Percentiles rank a stretch among this genome's conserved stretches.
Evolutionary conservation across 2,888 invertebrate genomes (phyloP).

Genomic region (Caenorhabditis macrosperma): DNA sequence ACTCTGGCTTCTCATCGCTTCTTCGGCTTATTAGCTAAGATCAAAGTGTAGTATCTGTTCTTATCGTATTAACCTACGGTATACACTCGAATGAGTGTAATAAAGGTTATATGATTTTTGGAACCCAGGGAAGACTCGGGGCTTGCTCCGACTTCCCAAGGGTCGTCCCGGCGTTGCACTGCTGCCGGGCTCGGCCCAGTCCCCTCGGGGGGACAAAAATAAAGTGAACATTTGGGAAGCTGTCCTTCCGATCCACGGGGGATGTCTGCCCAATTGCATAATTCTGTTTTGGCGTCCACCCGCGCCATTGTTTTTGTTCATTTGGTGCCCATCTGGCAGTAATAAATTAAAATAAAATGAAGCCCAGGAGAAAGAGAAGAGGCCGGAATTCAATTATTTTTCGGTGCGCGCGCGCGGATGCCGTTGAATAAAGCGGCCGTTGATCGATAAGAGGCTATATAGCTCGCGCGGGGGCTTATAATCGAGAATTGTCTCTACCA

Average conservation of each 20-base stretch:
- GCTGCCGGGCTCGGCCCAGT: conserved; percentile 60
- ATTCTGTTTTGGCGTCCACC: not conserved
- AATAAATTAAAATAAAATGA: not conserved
- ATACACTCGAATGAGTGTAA: conserved; percentile 60
- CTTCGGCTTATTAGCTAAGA: conserved; percentile 64
- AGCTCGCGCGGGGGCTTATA: conserved; percentile 12
- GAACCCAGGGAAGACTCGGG: conserved; percentile 58
- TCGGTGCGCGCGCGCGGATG: not conserved
- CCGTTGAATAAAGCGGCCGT: conserved; percentile 27
- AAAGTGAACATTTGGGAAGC: too few relatives aligned
- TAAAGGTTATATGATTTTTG: conserved; percentile 62
- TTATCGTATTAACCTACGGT: conserved; percentile 66
- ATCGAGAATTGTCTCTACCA: conserved; percentile 10
- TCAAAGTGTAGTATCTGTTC: conserved; percentile 65
- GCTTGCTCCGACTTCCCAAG: conserved; percentile 62
- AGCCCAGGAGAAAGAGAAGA: not conserved
- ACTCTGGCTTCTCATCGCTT: conserved; percentile 21
- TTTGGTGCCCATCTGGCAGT: conserved; percentile 10
- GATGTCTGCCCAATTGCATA: not conserved
- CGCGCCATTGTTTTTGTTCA: not conserved
- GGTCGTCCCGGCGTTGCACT: conserved; percentile 62
- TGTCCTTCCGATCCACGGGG: too few relatives aligned
- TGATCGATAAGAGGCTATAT: not conserved
- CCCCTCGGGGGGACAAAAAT: conserved; percentile 42
- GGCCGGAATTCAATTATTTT: conserved; percentile 31